Evolutionary conservation across 2,113 vertebrate species (phyloP).

Genomic region (Antechinus flavipes): DNA sequence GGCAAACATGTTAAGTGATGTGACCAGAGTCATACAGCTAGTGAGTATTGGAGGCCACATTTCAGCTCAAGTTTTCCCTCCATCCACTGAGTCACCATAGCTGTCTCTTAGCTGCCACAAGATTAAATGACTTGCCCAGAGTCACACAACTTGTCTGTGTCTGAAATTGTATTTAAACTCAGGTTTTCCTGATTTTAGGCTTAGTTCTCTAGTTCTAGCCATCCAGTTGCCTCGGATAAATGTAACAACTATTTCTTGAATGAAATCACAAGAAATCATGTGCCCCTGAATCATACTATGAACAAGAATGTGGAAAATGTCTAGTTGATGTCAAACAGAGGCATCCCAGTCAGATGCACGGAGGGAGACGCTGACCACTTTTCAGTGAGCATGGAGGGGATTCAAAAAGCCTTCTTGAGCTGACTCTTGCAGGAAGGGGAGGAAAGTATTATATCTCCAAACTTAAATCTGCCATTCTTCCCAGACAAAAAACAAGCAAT

Average conservation of each 20-base stretch:
- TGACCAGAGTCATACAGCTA: background rate
- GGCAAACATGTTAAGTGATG: background rate
- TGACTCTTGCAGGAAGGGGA: background rate
- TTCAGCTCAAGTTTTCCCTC: background rate
- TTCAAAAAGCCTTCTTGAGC: background rate
- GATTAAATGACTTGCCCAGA: background rate
- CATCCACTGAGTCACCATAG: background rate
- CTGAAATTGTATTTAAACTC: background rate
- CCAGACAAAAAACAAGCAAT: background rate
- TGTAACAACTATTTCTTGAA: background rate
- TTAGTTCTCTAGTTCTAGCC: background rate
- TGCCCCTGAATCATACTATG: background rate
- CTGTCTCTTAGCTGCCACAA: too few relatives aligned
- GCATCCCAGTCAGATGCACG: background rate
- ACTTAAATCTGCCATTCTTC: background rate
- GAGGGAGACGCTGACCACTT: background rate
- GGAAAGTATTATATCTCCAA: background rate
- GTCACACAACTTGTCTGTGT: background rate
- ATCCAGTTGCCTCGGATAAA: background rate
- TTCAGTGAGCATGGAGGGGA: background rate
- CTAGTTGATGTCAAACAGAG: background rate
- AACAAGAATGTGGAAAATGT: background rate
- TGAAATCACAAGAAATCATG: background rate
- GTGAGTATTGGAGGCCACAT: background rate
- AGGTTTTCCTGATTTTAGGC: background rate